These are phyloP conservation scores for Agelas oroides DNA, from an alignment of 37 sponge, comb jelly and placozoan species.

Conservation along the genomic window DNA sequence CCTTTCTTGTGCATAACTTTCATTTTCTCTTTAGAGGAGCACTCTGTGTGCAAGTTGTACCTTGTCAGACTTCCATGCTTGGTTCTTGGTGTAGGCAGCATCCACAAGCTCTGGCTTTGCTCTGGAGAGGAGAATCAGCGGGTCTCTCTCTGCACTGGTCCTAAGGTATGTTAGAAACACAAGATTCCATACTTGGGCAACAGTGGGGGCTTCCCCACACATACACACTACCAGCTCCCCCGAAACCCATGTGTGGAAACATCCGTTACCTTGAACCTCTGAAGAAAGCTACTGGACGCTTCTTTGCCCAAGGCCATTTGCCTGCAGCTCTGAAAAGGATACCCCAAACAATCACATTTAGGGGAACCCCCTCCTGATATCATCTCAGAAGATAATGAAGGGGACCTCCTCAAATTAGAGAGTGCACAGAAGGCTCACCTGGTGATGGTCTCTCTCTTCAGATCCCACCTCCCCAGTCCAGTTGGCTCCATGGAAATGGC, in stretches of 20 bases:
- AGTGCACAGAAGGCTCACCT: constrained; percentile 12
- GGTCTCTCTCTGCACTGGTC: constrained; percentile 90
- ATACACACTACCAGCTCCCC: no score
- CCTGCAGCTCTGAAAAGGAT: constrained; percentile 40
- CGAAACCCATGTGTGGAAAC: no score
- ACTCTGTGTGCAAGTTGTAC: no score
- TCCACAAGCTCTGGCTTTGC: constrained; percentile 70
- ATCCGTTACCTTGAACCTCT: constrained; percentile 90
- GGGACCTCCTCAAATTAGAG: no score
- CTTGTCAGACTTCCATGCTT: constrained; percentile 90
- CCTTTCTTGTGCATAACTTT: no score
- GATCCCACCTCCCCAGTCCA: constrained; percentile 87
- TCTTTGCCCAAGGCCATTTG: constrained; percentile 82
- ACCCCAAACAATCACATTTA: no score
- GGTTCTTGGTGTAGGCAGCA: constrained; percentile 94
- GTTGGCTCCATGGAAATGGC: constrained; percentile 78
- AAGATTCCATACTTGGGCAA: no score
- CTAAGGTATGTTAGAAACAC: constrained; percentile 21
- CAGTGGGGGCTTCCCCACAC: no score
- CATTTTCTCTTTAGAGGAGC: no score
- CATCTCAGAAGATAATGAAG: no score
- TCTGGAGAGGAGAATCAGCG: constrained; percentile 78
- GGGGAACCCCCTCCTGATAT: no score
- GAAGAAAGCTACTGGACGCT: constrained; percentile 73
- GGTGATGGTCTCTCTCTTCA: constrained; percentile 72